These are phyloP conservation scores for Kuschelorhynchus macadamiae DNA, from an alignment of 2,888 invertebrate species.

Conservation along the genomic window DNA sequence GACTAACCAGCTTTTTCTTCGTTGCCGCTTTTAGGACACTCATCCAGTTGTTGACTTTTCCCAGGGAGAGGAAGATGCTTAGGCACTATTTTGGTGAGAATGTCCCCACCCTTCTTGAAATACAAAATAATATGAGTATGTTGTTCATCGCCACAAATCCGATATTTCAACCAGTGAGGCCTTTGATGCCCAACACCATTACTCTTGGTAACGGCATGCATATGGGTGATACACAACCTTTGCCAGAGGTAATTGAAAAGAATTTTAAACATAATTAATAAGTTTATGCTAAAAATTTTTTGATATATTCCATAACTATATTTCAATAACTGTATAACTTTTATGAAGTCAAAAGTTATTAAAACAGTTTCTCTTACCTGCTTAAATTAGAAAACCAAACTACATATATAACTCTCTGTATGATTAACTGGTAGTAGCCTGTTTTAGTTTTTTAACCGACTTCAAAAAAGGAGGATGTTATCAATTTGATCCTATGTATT, in stretches of 20 bases:
- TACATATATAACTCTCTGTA: too few species aligned
- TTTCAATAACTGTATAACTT: too few species aligned
- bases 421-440: too few species aligned
- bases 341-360: too few species aligned
- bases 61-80: conserved; percentile 34
- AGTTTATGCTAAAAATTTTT: too few species aligned
- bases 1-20: conserved; percentile 55
- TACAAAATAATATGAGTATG: conserved; percentile 61
- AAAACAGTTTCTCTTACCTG: too few species aligned
- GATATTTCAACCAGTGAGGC: conserved; percentile 59
- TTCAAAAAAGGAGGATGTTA: too few species aligned
- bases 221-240: conserved; percentile 53
- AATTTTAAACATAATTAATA: not conserved
- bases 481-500: too few species aligned
- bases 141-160: conserved; percentile 63
- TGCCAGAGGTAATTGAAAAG: conserved; percentile 58
- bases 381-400: too few species aligned
- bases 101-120: conserved; percentile 54
- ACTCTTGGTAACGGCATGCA: conserved; percentile 61
- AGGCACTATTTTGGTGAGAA: conserved; percentile 60
- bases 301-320: too few species aligned
- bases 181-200: conserved; percentile 62
- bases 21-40: conserved; percentile 6
- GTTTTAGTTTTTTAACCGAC: too few species aligned
- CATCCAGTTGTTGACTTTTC: conserved; percentile 3